Base-by-base conservation (phyloP, 2,113 vertebrate species). In the Ivindomyrus marchei region DNA sequence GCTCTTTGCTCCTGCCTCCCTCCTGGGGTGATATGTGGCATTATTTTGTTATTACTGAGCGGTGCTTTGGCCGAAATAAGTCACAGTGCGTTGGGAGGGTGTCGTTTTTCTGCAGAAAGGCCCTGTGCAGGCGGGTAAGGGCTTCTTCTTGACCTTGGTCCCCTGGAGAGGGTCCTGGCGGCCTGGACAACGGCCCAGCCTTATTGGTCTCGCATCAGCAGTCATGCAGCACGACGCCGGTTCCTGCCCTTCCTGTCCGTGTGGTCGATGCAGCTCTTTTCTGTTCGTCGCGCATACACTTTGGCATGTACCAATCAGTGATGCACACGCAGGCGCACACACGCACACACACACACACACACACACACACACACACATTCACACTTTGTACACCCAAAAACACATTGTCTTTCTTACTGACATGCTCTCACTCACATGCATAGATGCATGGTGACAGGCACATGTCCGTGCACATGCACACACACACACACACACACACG, bases 161-260 rank as follows among this genome's bases (percentile, higher is more conserved):
- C 6, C 31, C 36, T 7, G 36, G 74, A 80, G 74, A 80, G 74
- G 74, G 36, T 80, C n/a, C n/a, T 31, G 62, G 62, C 3, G 0
- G 62, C 62, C 62, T 2, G 62, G 62, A 66, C 24, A 3, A 10
- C n/a, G 2, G 58, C n/a, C n/a, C 58, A 27, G 9, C n/a, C 62
- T 70, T n/a, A 70, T 70, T 31, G 62, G 74, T 1, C 15, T 39
- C 13, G 74, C 74, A 36, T 42, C 36, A 17, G 36, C 15, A 10
- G 31, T 80, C 36, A 42, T 80, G 74, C 74, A 42, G 17, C 74
- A 80, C 8, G 45, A 10, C 19, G 8, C 83, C 10, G 8, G 45
- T 24, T 94, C 91, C 92, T 92, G 93, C 24, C 36, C 84, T 93
- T 93, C 49, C 94, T 91, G 93, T 94, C 95, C 94, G 95, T 95